Conservation (phyloP, 2,888 invertebrate species). For the Epinotia demarniana region DNA sequence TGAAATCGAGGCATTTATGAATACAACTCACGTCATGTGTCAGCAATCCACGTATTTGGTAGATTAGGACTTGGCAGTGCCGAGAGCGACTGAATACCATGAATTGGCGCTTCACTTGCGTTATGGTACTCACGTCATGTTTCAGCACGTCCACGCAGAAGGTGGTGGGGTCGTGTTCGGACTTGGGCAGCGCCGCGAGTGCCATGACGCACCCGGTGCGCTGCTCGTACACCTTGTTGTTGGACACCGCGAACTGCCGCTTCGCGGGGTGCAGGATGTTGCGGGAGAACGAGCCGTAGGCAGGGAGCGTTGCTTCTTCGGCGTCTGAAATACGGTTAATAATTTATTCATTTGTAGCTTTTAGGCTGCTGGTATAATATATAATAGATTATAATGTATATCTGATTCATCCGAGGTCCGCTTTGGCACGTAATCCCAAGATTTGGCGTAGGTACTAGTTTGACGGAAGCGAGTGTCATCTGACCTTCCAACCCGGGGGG, state of each 20-base stretch:
- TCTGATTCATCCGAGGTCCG: too few species aligned
- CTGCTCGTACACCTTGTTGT: conserved; percentile 45
- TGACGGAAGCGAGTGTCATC: too few species aligned
- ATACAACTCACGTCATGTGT: conserved; percentile 64
- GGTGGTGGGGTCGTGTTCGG: conserved; percentile 65
- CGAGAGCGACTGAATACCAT: conserved; percentile 32
- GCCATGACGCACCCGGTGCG: conserved; percentile 33
- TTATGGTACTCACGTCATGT: conserved; percentile 64
- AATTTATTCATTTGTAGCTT: not conserved
- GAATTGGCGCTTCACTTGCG: conserved; percentile 33
- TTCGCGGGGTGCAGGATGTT: conserved; percentile 53
- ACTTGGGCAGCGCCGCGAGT: conserved; percentile 55
- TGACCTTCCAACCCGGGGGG: too few species aligned
- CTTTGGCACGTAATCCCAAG: too few species aligned
- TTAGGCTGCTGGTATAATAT: not conserved
- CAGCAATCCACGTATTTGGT: conserved; percentile 71
- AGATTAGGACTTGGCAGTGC: conserved; percentile 62
- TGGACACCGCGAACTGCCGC: conserved; percentile 21
- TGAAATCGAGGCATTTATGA: too few species aligned
- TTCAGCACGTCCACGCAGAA: conserved; percentile 70
- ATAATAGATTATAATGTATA: too few species aligned
- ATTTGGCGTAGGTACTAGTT: too few species aligned
- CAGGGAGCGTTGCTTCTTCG: conserved; percentile 47
- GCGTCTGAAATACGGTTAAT: conserved; percentile 47
- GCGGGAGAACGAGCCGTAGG: conserved; percentile 50